Evolutionary conservation across 2,888 invertebrate species (phyloP), one percentile per base, ranked within the genome.

Genomic region (Myopa tessellatipennis): DNA sequence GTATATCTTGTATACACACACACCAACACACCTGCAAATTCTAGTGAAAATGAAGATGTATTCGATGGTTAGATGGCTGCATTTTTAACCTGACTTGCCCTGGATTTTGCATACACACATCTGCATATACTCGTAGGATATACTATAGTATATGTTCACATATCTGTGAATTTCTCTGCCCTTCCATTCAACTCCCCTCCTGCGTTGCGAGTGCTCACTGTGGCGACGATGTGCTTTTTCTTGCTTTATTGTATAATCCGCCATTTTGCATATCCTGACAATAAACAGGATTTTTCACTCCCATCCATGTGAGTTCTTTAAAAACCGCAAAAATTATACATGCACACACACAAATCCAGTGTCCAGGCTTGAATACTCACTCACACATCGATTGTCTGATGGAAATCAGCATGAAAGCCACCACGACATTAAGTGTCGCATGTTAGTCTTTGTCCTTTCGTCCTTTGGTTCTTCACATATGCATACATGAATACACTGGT

Each of bases 161-260:
- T n/a, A n/a, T n/a, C n/a, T n/a, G n/a, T n/a, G n/a, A n/a, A n/a
- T n/a, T n/a, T n/a, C n/a, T n/a, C n/a, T n/a, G n/a, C 70, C 55
- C 36, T 10, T 8, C 73, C 73, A 38, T 70, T 69, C 77, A 79
- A 79, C 10, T 18, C 52, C 38, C n/a, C 63, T 52, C 50, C 45
- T 50, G 34, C 34, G 45, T 60, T 14, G n/a, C 26, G 40, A 34
- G 4, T 45, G 69, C 34, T 45, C 8, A 34, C 55, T 14, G 8
- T 74, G 40, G 8, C 36, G 40, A 45, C 65, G 12, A n/a, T 76
- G 5, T 16, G 4, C 50, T 71, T 36, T 34, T 45, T 73, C 36
- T 36, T 58, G 38, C 72, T 72, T 58, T 36, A 26, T 26, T 26
- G 10, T 55, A 45, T 10, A 70, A 70, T 55, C 34, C 45, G 18